These are phyloP conservation scores for Tetheella fluctuosa DNA, from an alignment of 2,888 invertebrate genomes.

Conservation along the genomic window DNA sequence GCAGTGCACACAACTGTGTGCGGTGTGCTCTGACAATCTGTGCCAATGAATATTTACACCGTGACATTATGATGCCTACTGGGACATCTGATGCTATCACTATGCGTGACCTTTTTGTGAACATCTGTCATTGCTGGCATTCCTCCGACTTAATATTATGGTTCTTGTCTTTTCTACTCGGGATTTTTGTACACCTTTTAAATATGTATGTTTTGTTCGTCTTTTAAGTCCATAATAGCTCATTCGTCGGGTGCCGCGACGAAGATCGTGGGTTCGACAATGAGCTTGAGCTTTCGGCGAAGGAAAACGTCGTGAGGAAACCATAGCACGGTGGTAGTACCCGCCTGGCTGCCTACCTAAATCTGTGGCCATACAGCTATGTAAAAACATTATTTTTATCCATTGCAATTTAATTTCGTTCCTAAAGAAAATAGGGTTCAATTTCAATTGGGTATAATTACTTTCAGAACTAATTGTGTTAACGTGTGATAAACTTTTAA, in stretches of 20 bases:
- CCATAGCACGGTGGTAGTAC: too few species aligned
- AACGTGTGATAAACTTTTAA: not conserved
- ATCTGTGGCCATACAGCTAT: too few species aligned
- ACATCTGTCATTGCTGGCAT: constrained; percentile 25
- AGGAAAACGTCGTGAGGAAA: too few species aligned
- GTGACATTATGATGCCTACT: constrained; percentile 59
- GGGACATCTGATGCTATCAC: constrained; percentile 49
- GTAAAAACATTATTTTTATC: too few species aligned
- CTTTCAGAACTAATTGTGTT: not conserved
- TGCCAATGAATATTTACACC: constrained; percentile 77
- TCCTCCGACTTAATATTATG: constrained; percentile 7
- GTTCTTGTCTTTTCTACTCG: not conserved
- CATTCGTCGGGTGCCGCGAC: too few species aligned
- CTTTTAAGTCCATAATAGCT: too few species aligned
- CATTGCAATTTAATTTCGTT: too few species aligned
- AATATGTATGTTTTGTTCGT: too few species aligned
- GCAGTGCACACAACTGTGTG: constrained; percentile 42
- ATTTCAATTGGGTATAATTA: not conserved
- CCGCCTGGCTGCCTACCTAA: too few species aligned
- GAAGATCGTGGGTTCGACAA: too few species aligned
- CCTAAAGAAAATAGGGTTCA: too few species aligned
- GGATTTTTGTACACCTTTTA: not conserved
- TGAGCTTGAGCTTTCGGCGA: too few species aligned
- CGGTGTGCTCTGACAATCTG: constrained; percentile 54
- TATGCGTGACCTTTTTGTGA: constrained; percentile 48